Evolutionary conservation across 2,888 invertebrate genomes (phyloP).

Genomic region (Epirrhoe tristata): DNA sequence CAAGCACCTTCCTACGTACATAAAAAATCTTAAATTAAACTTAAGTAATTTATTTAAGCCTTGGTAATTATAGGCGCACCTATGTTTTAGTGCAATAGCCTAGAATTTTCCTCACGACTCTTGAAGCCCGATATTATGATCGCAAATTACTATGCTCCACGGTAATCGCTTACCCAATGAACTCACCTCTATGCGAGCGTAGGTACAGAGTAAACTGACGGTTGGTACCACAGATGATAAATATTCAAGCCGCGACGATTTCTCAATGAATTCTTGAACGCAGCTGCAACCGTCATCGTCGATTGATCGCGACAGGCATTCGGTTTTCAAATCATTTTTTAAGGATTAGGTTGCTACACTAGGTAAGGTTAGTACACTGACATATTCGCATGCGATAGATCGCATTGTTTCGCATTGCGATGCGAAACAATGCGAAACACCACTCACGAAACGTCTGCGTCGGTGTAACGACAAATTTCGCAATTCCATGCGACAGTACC

Average conservation of each 20-base stretch:
- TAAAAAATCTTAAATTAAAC: too few species aligned
- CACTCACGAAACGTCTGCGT: too few species aligned
- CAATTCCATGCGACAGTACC: too few species aligned
- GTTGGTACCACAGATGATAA: conserved; percentile 53
- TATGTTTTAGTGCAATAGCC: background rate
- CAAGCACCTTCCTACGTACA: too few species aligned
- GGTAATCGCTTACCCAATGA: conserved; percentile 42
- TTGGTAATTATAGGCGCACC: background rate
- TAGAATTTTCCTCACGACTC: conserved; percentile 15
- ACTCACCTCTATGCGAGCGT: conserved; percentile 42
- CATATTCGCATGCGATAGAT: too few species aligned
- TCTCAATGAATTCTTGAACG: conserved; percentile 83
- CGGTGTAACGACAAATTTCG: too few species aligned
- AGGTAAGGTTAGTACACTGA: too few species aligned
- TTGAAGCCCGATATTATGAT: conserved; percentile 13
- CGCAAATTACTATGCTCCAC: conserved; percentile 37
- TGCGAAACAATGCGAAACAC: too few species aligned
- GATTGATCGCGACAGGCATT: conserved; percentile 64
- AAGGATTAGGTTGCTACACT: too few species aligned
- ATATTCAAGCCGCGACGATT: conserved; percentile 79
- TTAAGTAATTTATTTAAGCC: background rate
- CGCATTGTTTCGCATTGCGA: too few species aligned
- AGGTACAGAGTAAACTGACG: conserved; percentile 21
- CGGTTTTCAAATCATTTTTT: conserved; percentile 65
- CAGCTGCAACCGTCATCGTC: conserved; percentile 76